Evolutionary conservation across 2,113 vertebrate species (phyloP), one percentile per base, ranked within the genome.

Genomic region (Egretta garzetta): DNA sequence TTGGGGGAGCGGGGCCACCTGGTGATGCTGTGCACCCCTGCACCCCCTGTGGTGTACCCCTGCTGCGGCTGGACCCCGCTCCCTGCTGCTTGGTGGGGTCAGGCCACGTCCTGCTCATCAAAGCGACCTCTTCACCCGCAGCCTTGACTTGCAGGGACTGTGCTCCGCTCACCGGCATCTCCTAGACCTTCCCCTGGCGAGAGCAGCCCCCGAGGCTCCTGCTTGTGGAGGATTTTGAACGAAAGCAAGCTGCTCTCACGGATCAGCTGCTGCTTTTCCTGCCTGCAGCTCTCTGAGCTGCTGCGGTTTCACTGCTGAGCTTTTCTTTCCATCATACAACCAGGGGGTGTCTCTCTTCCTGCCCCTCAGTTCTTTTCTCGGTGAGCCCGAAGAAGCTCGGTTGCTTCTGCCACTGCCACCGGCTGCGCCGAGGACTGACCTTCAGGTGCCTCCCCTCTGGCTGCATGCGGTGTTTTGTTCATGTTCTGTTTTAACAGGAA

Each of bases 81-180:
- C 41, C 12, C 71, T 0, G 1, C 5, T 4, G 5, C 49, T 28
- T 5, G 8, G 12, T 2, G 12, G 49, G 33, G 7, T 27, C 22
- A 8, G 52, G 58, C 50, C 27, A 12, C 1, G 0, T 14, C 14
- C 27, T 12, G 56, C 66, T 63, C 30, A 11, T 17, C 76, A 43
- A 28, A 45, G 6, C 27, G 3, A 1, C 53, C 1, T 2, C 70
- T 43, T 11, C 64, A 2, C 13, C 70, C 11, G 37, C 83, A 23
- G 9, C 70, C 59, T 15, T 2, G 7, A 0, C 85, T 32, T 47
- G n/a, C 32, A 33, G 18, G 49, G 32, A 17, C 50, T 3, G 7
- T 4, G 67, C 50, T 72, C 19, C 1, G 0, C 35, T 50, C 59
- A 1, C 8, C 4, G 0, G 23, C 12, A 0, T 12, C 90, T 81